These are phyloP conservation scores for Myotis lucifugus DNA, from an alignment of 2,113 vertebrate genomes.

Conservation along the genomic window DNA sequence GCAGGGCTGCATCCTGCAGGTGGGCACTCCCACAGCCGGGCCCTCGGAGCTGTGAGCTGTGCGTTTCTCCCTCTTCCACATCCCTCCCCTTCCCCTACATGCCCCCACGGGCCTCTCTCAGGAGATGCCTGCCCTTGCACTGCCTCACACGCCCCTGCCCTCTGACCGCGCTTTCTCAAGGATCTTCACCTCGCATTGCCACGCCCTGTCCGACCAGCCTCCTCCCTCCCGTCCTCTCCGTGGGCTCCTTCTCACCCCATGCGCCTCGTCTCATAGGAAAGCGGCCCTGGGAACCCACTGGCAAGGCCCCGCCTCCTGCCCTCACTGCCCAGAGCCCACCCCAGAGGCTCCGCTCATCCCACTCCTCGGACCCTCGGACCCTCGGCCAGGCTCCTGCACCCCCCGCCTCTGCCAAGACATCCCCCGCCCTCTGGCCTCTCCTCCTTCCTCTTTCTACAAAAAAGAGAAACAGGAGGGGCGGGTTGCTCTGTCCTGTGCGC, in stretches of 20 bases:
- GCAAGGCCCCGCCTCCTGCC: not conserved
- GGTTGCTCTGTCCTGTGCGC: too few relatives aligned
- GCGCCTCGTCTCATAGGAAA: not conserved
- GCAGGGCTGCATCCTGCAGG: not conserved
- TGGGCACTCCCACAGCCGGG: accelerated
- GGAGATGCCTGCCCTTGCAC: too few relatives aligned
- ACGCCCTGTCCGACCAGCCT: not conserved
- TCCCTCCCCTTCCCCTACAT: not conserved
- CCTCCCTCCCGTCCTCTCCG: not conserved
- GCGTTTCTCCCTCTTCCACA: not conserved
- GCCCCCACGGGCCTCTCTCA: not conserved
- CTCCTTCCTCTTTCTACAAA: not conserved
- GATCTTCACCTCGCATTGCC: not conserved
- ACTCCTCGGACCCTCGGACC: too few relatives aligned
- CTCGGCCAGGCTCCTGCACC: not conserved
- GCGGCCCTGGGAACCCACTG: not conserved
- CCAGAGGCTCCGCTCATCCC: not conserved
- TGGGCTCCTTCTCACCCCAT: not conserved
- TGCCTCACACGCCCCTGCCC: not conserved
- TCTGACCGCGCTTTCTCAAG: not conserved
- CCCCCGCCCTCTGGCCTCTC: not conserved
- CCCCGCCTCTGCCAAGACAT: not conserved
- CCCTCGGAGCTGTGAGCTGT: not conserved
- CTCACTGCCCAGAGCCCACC: not conserved
- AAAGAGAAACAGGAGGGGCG: not conserved